Evolutionary conservation across 2,888 invertebrate species (phyloP).

Genomic region (Orgyia antiqua): DNA sequence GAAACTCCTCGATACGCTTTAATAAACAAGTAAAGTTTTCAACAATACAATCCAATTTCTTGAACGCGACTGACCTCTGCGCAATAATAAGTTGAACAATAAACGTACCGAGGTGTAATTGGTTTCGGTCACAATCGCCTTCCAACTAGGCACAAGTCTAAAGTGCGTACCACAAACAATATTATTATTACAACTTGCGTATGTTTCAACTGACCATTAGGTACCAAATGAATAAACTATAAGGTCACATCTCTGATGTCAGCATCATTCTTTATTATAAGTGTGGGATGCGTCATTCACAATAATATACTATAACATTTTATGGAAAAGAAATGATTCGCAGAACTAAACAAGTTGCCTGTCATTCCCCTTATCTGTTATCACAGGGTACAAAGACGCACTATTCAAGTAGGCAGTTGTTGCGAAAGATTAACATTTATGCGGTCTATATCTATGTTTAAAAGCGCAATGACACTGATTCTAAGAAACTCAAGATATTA

Average conservation of each 20-base stretch:
- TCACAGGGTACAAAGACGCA: too few species aligned
- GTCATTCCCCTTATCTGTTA: constrained; percentile 21
- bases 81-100: constrained; percentile 19
- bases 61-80: constrained; percentile 15
- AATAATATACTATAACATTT: constrained; percentile 11
- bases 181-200: constrained; percentile 16
- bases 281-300: constrained; percentile 35
- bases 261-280: constrained; percentile 33
- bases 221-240: constrained; percentile 29
- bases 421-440: too few species aligned
- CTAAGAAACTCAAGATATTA: too few species aligned
- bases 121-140: constrained; percentile 16
- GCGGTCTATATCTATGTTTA: too few species aligned
- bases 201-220: constrained; percentile 14
- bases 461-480: too few species aligned
- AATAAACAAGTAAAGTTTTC: constrained; percentile 10
- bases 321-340: constrained; percentile 19
- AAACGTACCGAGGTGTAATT: constrained; percentile 17
- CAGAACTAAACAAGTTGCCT: constrained; percentile 23
- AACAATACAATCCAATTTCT: constrained; percentile 27
- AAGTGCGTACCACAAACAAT: constrained; percentile 21
- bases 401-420: too few species aligned
- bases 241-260: constrained; percentile 28
- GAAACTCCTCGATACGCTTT: constrained; percentile 19
- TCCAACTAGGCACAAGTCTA: constrained; percentile 15